Conservation (phyloP, 2,797 vertebrate genomes). For the Chaunax sp. region DNA sequence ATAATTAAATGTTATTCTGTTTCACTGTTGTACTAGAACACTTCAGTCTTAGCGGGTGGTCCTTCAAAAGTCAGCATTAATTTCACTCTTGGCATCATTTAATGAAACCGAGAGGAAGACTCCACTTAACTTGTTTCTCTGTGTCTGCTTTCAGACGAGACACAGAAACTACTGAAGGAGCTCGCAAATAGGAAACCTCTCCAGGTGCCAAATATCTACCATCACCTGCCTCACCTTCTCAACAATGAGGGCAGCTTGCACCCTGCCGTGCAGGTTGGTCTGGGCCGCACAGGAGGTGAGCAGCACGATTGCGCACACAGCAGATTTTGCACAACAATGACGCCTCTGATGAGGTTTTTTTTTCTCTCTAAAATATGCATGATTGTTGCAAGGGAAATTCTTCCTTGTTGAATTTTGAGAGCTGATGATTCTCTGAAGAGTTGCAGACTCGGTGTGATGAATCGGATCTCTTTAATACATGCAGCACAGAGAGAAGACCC, state of each 20-base stretch:
- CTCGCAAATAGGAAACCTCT: constrained; percentile 93
- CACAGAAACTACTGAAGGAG: constrained; percentile 95
- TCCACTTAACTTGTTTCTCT: not conserved
- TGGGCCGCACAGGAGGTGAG: constrained; percentile 95
- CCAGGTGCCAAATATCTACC: constrained; percentile 99
- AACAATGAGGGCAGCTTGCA: constrained; percentile 97
- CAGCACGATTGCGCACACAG: not conserved
- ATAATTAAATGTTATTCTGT: not conserved
- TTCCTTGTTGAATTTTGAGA: too few relatives aligned
- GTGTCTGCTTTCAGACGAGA: constrained; percentile 86
- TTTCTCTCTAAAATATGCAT: not conserved
- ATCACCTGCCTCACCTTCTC: constrained; percentile 98
- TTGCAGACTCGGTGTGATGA: too few relatives aligned
- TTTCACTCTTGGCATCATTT: not conserved
- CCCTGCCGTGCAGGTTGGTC: constrained; percentile 94
- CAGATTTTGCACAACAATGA: not conserved
- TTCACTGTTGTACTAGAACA: not conserved
- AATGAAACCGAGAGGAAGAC: not conserved
- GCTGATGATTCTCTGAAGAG: too few relatives aligned
- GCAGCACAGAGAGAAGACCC: too few relatives aligned
- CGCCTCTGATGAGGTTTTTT: too few relatives aligned
- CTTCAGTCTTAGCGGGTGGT: not conserved
- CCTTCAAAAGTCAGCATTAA: constrained; percentile 3
- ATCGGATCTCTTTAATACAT: too few relatives aligned
- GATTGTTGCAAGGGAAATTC: constrained; percentile 19